A percentile compares a stretch with the other conserved stretches of the same genome.
Conservation (phyloP, 2,888 invertebrate species). For the Lycia hirtaria region DNA sequence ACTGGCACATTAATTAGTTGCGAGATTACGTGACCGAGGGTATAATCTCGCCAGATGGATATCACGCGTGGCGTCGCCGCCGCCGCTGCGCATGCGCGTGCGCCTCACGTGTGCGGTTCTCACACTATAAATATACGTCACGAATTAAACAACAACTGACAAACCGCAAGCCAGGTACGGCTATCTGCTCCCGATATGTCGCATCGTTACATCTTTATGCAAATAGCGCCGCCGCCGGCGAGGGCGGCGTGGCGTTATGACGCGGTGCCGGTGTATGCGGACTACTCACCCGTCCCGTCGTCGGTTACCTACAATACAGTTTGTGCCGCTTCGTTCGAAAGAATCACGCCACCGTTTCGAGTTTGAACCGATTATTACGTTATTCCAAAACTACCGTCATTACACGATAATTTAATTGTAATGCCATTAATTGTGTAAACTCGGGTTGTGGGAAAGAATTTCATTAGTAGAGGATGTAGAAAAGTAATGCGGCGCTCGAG, state of each 20-base stretch:
- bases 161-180: background rate
- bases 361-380: conserved; percentile 1
- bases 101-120: conserved; percentile 20
- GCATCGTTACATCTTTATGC: conserved; percentile 13
- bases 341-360: background rate
- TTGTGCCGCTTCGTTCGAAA: background rate
- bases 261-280: background rate
- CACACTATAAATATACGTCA: conserved; percentile 21
- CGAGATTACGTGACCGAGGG: background rate
- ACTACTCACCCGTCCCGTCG: too few relatives aligned
- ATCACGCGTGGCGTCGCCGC: background rate
- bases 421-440: conserved; percentile 26
- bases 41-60: background rate
- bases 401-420: conserved; percentile 30
- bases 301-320: too few relatives aligned
- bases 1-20: conserved; percentile 22
- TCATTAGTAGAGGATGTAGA: conserved; percentile 36
- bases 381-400: conserved; percentile 17
- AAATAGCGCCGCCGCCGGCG: background rate
- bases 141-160: conserved; percentile 7
- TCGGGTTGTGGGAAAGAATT: conserved; percentile 38
- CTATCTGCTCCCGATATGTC: conserved; percentile 16
- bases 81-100: background rate
- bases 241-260: background rate
- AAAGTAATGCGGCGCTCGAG: conserved; percentile 4